These are phyloP conservation scores for Hemithea aestivaria DNA, from an alignment of 2,888 invertebrate genomes.

Conservation along the genomic window DNA sequence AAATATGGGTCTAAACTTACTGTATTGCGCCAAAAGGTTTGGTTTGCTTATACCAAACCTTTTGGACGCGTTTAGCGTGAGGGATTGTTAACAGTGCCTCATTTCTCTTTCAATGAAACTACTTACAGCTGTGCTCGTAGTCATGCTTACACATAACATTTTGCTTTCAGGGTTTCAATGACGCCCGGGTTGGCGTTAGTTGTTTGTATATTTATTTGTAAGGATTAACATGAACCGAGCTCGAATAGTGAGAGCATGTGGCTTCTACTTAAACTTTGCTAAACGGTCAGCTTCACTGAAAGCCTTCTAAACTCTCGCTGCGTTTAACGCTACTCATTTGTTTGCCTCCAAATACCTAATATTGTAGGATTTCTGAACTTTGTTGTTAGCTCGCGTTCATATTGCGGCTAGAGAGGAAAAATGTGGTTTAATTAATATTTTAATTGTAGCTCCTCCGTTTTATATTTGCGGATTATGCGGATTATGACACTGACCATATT, in stretches of 20 bases:
- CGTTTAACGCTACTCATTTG: conserved; percentile 44
- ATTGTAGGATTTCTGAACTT: conserved; percentile 38
- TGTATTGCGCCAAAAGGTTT: too few relatives aligned
- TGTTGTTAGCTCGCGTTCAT: conserved; percentile 14
- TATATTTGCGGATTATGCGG: too few relatives aligned
- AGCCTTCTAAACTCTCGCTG: conserved; percentile 59
- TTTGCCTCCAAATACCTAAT: conserved; percentile 53
- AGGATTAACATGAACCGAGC: conserved; percentile 56
- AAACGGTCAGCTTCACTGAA: conserved; percentile 61
- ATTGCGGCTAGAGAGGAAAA: too few relatives aligned
- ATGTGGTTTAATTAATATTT: too few relatives aligned
- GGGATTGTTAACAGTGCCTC: too few relatives aligned
- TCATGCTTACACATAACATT: conserved; percentile 33
- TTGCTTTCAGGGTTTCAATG: conserved; percentile 56
- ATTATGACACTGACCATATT: too few relatives aligned
- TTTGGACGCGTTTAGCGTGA: too few relatives aligned
- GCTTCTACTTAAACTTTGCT: conserved; percentile 67
- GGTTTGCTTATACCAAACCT: too few relatives aligned
- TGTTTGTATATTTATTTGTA: conserved; percentile 63
- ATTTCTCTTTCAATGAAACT: too few relatives aligned
- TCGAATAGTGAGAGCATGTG: conserved; percentile 47
- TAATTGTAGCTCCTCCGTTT: too few relatives aligned
- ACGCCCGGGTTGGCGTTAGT: conserved; percentile 37
- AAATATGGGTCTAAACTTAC: too few relatives aligned
- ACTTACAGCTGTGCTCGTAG: too few relatives aligned